Conservation (phyloP, 2,888 invertebrate species). For the Oegoconia quadripuncta region DNA sequence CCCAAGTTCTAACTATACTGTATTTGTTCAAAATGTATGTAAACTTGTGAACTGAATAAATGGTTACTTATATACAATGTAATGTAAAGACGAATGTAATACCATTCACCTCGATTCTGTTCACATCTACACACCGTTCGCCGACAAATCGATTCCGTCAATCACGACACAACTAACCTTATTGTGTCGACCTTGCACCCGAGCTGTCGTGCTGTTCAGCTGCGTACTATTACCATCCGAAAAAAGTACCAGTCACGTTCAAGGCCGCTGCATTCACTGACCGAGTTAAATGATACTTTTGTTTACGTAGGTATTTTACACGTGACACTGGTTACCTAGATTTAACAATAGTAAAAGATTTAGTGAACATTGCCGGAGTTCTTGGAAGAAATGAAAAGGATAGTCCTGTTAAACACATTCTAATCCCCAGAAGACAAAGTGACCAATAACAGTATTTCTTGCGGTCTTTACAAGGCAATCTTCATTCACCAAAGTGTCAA, state of each 20-base stretch:
- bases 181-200: slow-evolving; percentile 43
- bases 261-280: slow-evolving; percentile 58
- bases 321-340: background rate
- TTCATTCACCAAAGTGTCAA: no score
- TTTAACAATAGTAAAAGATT: no score
- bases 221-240: slow-evolving; percentile 17
- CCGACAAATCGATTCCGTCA: slow-evolving; percentile 28
- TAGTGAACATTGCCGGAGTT: no score
- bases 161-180: slow-evolving; percentile 38
- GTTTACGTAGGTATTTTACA: background rate
- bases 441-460: no score
- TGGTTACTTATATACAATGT: background rate
- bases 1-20: no score
- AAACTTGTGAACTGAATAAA: background rate
- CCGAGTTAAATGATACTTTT: slow-evolving; percentile 33
- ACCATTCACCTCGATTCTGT: slow-evolving; percentile 6
- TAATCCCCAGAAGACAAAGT: no score
- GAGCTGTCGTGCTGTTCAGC: slow-evolving; percentile 5
- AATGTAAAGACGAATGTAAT: background rate
- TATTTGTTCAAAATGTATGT: no score
- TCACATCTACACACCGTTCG: slow-evolving; percentile 6
- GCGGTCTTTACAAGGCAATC: no score
- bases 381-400: no score
- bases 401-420: no score
- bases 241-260: slow-evolving; percentile 51